Base-by-base conservation (phyloP, 1,140 invertebrate genomes). In the Anastatus disparis region DNA sequence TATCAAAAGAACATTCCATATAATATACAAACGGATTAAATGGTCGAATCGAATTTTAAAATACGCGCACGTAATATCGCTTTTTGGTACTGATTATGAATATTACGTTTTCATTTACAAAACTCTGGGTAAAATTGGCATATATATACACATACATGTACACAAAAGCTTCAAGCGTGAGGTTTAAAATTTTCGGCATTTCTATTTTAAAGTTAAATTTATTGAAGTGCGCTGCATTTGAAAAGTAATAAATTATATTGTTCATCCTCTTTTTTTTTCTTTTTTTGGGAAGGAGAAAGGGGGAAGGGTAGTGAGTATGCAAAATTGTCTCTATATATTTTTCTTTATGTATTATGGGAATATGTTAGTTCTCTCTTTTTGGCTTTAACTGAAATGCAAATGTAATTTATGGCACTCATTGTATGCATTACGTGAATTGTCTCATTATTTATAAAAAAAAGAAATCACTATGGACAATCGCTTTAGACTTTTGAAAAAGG, bases 321-420 rank as follows among this genome's bases (percentile, higher is more conserved):
- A n/a, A n/a, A n/a, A n/a, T 31, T 10, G 20, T 3, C 9, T 31
- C 35, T 7, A 0, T 35, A 4, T 35, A 4, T 35, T 35, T 35
- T 10, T 35, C 31, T 35, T 35, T 35, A 4, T 35, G 4, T 10
- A 10, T 10, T 35, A 35, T 35, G 31, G 4, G 10, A 10, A 35
- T 35, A 35, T 4, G 22, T 17, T 9, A 50, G 22, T 20, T 50
- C 17, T 20, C 17, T 50, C 46, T 20, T 29, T 24, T 64, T 52
- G 20, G 46, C 20, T 40, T 52, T 64, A 17, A 20, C 50, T n/a
- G 53, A 13, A 1, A 40, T 44, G 64, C 52, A 22, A 46, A 26
- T 72, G 67, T 59, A 75, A 77, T 79, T 78, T 78, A 79, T 76
- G 75, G 74, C 46, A 65, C 75, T 78, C 71, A 77, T 78, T 79